Percentiles rank a stretch among this genome's conserved stretches.
These are phyloP conservation scores for Trinectes maculatus DNA, from an alignment of 2,113 vertebrate genomes.

Conservation along the genomic window DNA sequence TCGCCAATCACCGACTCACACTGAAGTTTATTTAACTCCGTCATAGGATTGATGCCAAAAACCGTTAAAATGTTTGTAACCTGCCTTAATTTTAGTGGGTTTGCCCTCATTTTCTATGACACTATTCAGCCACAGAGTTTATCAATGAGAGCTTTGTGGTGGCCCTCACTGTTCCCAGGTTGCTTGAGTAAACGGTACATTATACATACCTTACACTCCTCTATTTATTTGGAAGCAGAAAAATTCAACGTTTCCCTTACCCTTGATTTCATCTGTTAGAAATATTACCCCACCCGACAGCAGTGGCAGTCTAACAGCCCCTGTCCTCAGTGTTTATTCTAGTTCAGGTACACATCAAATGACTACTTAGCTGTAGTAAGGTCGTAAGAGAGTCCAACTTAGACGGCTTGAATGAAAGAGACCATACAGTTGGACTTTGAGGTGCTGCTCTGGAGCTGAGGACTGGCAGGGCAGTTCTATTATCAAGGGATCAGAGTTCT, in stretches of 20 bases:
- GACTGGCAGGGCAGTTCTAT: slow-evolving; percentile 8
- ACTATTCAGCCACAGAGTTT: slow-evolving; percentile 71
- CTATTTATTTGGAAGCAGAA: slow-evolving; percentile 70
- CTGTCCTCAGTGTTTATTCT: slow-evolving; percentile 34
- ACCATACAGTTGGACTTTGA: slow-evolving; percentile 5
- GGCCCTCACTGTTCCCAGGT: slow-evolving; percentile 66
- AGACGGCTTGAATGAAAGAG: slow-evolving; percentile 1
- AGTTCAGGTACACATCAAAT: slow-evolving; percentile 47
- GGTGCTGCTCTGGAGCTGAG: neutral
- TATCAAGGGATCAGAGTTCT: slow-evolving; percentile 27
- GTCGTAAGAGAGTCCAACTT: slow-evolving; percentile 13
- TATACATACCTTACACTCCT: slow-evolving; percentile 71
- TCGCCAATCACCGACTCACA: slow-evolving; percentile 59
- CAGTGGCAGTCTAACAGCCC: slow-evolving; percentile 28
- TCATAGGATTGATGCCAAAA: slow-evolving; percentile 62
- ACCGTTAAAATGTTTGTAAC: slow-evolving; percentile 68
- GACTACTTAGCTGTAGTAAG: neutral
- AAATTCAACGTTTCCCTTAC: slow-evolving; percentile 66
- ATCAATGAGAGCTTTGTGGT: slow-evolving; percentile 83
- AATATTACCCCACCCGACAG: slow-evolving; percentile 48
- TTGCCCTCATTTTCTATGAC: slow-evolving; percentile 72
- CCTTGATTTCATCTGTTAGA: slow-evolving; percentile 71
- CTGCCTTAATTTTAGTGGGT: slow-evolving; percentile 63
- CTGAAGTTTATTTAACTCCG: slow-evolving; percentile 76
- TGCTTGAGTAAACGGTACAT: slow-evolving; percentile 73